phyloP scores from a whole-genome alignment of 2,113 vertebrate genomes.

The Accipiter virgatus region DNA sequence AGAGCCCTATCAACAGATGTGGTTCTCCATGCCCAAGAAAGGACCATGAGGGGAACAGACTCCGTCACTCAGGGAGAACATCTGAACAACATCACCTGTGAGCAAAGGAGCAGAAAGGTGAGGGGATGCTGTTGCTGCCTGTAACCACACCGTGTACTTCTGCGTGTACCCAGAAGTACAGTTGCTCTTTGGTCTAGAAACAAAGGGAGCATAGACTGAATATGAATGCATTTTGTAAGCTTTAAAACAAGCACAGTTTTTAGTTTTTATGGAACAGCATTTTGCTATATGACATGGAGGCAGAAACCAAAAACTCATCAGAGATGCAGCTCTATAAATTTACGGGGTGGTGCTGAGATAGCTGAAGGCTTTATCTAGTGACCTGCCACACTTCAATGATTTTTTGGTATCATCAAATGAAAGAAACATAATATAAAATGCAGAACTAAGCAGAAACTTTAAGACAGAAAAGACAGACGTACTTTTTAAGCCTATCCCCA shows the following conservation, averaged over 20 bases:
- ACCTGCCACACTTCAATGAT: neutral
- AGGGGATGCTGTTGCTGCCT: neutral
- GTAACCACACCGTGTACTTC: neutral
- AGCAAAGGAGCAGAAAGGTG: accelerated
- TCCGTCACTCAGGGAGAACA: neutral
- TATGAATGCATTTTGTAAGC: neutral
- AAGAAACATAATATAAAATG: neutral
- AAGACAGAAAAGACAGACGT: neutral
- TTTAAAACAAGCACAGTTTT: neutral
- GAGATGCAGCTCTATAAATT: neutral
- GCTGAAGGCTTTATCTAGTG: neutral
- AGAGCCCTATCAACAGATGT: neutral
- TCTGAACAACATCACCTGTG: neutral
- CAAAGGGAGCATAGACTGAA: neutral
- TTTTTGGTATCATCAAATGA: neutral
- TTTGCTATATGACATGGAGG: neutral
- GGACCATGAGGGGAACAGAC: neutral
- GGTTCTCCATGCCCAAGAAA: no score
- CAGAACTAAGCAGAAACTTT: neutral
- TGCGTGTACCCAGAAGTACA: neutral
- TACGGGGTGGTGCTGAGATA: neutral
- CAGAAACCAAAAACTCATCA: neutral
- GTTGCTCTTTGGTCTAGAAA: neutral
- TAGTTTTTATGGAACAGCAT: neutral
- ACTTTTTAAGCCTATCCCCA: neutral